Conservation (phyloP, 2,888 invertebrate species). For the Thelaira solivaga region DNA sequence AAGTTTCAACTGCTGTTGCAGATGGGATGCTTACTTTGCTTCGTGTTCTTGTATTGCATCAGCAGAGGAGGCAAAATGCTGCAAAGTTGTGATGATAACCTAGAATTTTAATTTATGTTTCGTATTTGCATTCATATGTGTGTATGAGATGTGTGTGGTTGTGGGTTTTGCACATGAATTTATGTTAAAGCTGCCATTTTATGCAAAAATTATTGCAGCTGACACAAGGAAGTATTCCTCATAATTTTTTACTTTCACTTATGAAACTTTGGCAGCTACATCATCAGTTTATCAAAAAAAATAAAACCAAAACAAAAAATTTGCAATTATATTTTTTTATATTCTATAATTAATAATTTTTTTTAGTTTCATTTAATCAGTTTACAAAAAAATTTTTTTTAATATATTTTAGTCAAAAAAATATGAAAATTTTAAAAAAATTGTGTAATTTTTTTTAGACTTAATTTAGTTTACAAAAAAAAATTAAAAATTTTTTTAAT, state of each 20-base stretch:
- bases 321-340: too few relatives aligned
- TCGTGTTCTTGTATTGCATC: neutral
- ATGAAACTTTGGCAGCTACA: neutral
- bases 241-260: neutral
- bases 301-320: too few relatives aligned
- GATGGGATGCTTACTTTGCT: neutral
- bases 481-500: too few relatives aligned
- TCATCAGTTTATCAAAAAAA: too few relatives aligned
- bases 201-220: slow-evolving; percentile 24
- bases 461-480: too few relatives aligned
- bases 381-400: too few relatives aligned
- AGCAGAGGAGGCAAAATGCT: slow-evolving; percentile 22
- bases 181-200: neutral
- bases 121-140: slow-evolving; percentile 14
- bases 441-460: too few relatives aligned
- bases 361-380: too few relatives aligned
- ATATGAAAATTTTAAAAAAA: too few relatives aligned
- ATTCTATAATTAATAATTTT: too few relatives aligned
- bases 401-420: too few relatives aligned
- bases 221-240: slow-evolving; percentile 44
- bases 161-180: neutral
- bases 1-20: slow-evolving; percentile 18
- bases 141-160: neutral
- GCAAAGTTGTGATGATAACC: slow-evolving; percentile 58
- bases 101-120: slow-evolving; percentile 49